These are phyloP conservation scores for Reticulitermes lucifugus DNA, from an alignment of 2,888 invertebrate species.

Conservation along the genomic window DNA sequence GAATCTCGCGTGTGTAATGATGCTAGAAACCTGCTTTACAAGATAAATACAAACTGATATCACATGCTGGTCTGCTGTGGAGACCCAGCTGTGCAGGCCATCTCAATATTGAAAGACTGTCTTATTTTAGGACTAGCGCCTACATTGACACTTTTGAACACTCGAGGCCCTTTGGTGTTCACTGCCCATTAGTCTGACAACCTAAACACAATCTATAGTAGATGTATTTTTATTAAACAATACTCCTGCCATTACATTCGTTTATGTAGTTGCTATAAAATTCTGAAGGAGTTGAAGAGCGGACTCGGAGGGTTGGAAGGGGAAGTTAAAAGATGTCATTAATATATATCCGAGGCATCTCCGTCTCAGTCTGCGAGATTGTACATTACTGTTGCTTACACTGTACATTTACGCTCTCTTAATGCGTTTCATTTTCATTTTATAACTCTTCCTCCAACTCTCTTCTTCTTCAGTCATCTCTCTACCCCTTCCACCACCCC, in stretches of 20 bases:
- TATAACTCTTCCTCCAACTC: slow-evolving; percentile 46
- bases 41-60: too few relatives aligned
- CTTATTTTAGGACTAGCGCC: too few relatives aligned
- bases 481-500: slow-evolving; percentile 1
- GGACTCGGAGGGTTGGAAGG: background rate
- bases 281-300: background rate
- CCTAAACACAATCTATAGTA: slow-evolving; percentile 13
- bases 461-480: slow-evolving; percentile 11
- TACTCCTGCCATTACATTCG: slow-evolving; percentile 21
- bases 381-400: slow-evolving; percentile 30
- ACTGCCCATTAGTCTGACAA: too few relatives aligned
- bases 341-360: slow-evolving; percentile 22
- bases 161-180: too few relatives aligned
- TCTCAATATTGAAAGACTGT: too few relatives aligned
- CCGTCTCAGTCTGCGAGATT: background rate
- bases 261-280: slow-evolving; percentile 26
- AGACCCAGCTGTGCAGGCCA: too few relatives aligned
- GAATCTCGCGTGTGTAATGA: too few relatives aligned
- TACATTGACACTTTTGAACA: too few relatives aligned
- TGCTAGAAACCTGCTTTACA: too few relatives aligned
- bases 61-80: too few relatives aligned
- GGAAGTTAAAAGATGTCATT: slow-evolving; percentile 35
- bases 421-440: slow-evolving; percentile 48
- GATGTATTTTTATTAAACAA: slow-evolving; percentile 19
- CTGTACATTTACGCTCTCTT: slow-evolving; percentile 24